A percentile compares a stretch with the other conserved stretches of the same genome.
Evolutionary conservation across 2,113 vertebrate genomes (phyloP).

Genomic region (Dicentrarchus labrax): DNA sequence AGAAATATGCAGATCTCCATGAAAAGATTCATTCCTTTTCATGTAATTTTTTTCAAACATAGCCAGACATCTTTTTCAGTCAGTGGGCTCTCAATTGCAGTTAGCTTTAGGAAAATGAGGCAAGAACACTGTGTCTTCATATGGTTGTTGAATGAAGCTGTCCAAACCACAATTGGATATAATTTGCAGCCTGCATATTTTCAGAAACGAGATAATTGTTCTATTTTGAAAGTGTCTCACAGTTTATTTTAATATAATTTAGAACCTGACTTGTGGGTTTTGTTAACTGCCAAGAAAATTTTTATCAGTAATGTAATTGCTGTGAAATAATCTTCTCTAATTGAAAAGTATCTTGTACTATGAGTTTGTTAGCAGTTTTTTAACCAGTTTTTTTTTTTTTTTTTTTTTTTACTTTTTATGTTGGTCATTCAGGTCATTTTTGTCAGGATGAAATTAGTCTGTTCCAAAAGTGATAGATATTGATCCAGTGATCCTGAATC

Average conservation of each 20-base stretch:
- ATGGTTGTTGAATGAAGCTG: constrained; percentile 26
- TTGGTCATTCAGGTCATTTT: constrained; percentile 12
- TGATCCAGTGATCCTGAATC: constrained; percentile 24
- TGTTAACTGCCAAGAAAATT: constrained; percentile 5
- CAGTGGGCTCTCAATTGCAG: constrained; percentile 11
- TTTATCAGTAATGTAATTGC: neutral
- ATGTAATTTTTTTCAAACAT: neutral
- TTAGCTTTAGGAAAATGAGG: constrained; percentile 42
- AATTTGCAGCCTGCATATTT: constrained; percentile 33
- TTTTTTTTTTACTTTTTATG: neutral
- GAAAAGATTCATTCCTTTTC: neutral
- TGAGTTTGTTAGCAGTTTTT: neutral
- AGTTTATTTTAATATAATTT: constrained; percentile 31
- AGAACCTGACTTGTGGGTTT: constrained; percentile 14
- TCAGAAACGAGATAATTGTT: constrained; percentile 50
- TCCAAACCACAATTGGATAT: constrained; percentile 58
- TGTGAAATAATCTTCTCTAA: neutral
- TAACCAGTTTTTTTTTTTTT: neutral
- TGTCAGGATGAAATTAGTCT: constrained; percentile 12
- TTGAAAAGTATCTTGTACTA: neutral
- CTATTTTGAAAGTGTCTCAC: constrained; percentile 44
- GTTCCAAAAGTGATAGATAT: constrained; percentile 15
- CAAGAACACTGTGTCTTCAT: constrained; percentile 23
- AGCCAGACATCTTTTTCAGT: constrained; percentile 20
- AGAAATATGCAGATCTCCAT: constrained; percentile 40